phyloP scores from a whole-genome alignment of 2,113 vertebrate species.

The Clinocottus analis region DNA sequence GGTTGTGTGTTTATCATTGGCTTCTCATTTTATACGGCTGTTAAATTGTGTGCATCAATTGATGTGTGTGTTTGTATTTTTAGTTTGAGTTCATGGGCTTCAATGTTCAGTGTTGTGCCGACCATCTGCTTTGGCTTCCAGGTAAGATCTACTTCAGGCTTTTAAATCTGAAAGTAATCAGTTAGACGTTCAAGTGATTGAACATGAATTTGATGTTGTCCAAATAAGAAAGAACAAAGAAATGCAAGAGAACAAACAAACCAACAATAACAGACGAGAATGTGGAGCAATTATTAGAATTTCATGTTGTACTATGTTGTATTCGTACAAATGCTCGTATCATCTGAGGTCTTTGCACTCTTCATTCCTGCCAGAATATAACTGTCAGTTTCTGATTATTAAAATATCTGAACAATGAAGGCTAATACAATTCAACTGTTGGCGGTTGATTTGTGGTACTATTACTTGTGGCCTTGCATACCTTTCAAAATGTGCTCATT shows the following conservation, averaged over 20 bases:
- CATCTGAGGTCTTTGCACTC: background rate
- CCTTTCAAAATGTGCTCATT: background rate
- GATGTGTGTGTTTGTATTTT: conserved; percentile 19
- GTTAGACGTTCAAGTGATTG: background rate
- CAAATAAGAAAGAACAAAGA: background rate
- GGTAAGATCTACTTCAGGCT: conserved; percentile 77
- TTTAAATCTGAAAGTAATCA: background rate
- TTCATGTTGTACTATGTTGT: background rate
- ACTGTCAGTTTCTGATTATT: background rate
- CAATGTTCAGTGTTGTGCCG: conserved; percentile 90
- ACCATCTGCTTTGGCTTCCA: conserved; percentile 98
- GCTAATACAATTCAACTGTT: no score
- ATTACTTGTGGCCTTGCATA: background rate
- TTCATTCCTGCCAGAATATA: background rate
- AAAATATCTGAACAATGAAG: background rate
- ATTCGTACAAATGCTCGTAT: background rate
- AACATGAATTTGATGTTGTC: no score
- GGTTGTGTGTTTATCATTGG: background rate
- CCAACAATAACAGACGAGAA: background rate
- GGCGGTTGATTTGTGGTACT: no score
- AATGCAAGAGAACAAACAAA: background rate
- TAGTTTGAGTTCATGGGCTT: conserved; percentile 88
- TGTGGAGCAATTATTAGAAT: background rate
- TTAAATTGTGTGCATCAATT: background rate
- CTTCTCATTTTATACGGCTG: background rate